Evolutionary conservation across 2,797 vertebrate species (phyloP).

Genomic region (Aulostomus chinensis): DNA sequence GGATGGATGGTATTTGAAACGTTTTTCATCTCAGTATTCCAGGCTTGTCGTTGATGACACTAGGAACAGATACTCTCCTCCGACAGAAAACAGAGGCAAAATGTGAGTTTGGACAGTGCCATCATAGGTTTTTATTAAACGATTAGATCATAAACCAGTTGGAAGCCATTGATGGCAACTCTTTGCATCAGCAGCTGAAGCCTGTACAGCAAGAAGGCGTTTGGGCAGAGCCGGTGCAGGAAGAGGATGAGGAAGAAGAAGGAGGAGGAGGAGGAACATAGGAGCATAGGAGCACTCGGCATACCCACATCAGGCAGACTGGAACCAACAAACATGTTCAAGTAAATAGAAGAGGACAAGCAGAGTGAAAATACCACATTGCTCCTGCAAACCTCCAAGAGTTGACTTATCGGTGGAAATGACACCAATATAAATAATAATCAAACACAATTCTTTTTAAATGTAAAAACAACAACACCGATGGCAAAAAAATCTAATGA

Average conservation of each 20-base stretch:
- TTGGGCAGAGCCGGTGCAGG: slow-evolving; percentile 78
- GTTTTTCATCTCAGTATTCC: too few relatives aligned
- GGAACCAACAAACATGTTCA: slow-evolving; percentile 66
- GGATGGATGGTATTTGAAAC: too few relatives aligned
- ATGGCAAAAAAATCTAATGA: slow-evolving; percentile 56
- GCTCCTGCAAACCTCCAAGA: slow-evolving; percentile 37
- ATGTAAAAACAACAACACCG: slow-evolving; percentile 40
- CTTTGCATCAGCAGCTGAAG: slow-evolving; percentile 66
- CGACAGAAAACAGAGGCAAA: too few relatives aligned
- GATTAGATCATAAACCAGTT: slow-evolving; percentile 62
- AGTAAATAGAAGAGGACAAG: slow-evolving; percentile 69
- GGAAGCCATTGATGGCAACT: slow-evolving; percentile 58
- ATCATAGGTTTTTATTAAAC: slow-evolving; percentile 69
- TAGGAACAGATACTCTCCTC: too few relatives aligned
- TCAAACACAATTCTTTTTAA: slow-evolving; percentile 56
- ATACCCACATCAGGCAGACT: slow-evolving; percentile 53
- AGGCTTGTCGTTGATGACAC: too few relatives aligned
- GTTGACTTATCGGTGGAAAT: slow-evolving; percentile 41
- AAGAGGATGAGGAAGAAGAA: slow-evolving; percentile 26
- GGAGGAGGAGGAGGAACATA: slow-evolving; percentile 39
- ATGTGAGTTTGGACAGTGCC: slow-evolving; percentile 30
- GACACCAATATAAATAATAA: slow-evolving; percentile 37
- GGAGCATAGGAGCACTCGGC: slow-evolving; percentile 54
- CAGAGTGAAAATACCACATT: slow-evolving; percentile 48
- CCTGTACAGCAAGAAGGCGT: slow-evolving; percentile 70